These are phyloP conservation scores for Aphis gossypii DNA, from an alignment of 1,140 invertebrate genomes.

Conservation along the genomic window DNA sequence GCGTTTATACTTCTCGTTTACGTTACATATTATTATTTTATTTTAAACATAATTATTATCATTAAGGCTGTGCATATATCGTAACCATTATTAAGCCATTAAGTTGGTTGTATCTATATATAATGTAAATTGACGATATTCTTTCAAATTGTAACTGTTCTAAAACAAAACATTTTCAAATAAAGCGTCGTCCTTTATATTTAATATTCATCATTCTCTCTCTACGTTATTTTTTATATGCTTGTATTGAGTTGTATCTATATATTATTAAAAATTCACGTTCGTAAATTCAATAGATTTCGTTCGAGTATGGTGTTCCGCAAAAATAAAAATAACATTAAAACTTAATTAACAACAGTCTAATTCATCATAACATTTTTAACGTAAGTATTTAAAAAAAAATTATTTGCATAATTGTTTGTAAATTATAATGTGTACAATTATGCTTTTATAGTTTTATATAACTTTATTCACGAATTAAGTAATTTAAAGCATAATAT, in stretches of 20 bases:
- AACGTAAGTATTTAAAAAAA: background rate
- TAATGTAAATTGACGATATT: background rate
- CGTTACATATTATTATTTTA: background rate
- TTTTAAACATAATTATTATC: background rate
- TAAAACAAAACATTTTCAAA: background rate
- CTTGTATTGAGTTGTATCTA: too few species aligned
- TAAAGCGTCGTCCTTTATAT: background rate
- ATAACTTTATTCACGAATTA: too few species aligned
- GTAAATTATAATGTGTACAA: background rate
- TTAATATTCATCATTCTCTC: background rate
- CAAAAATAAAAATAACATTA: background rate
- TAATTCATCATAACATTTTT: background rate
- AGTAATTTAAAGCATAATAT: too few species aligned
- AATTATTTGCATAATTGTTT: background rate
- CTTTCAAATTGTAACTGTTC: background rate
- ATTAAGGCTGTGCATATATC: background rate
- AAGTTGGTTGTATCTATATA: background rate
- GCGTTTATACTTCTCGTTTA: constrained; percentile 3
- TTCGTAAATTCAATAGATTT: background rate
- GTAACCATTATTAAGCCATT: background rate
- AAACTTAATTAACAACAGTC: background rate
- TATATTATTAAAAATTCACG: too few species aligned
- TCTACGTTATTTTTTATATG: background rate
- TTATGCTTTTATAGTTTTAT: background rate
- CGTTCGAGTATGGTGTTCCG: background rate